Base-by-base conservation (phyloP, 2,888 invertebrate genomes). In the Drosophila multiciliata region DNA sequence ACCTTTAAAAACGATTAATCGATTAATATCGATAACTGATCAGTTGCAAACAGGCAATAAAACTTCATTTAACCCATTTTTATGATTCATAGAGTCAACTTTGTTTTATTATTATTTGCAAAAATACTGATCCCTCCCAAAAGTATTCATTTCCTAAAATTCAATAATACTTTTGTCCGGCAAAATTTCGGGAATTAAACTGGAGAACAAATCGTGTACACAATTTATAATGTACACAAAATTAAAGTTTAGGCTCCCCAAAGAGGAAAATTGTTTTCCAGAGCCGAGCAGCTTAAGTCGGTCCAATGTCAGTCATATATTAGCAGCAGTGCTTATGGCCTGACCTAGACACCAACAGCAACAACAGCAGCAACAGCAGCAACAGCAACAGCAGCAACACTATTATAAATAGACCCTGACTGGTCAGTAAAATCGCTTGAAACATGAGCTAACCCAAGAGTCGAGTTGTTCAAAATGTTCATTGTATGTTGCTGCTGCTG, bases 361-460 rank as follows among this genome's bases (percentile, higher is more conserved):
- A 38, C 23, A 48, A 20, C 9, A 26, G 0, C 42, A 33, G 1
- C 35, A 54, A 6, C 3, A 49, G 0, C 26, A 49, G 8, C 23
- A 32, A 2, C 42, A 42, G 6, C 35, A 35, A 2, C 53, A 54
- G 0, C 7, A 29, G 29, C 40, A 40, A 12, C 7, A 32, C 5
- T 29, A 29, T 12, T 26, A 55, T 33, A 17, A 29, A 29, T 64
- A 36, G 20, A 50, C 38, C 40, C 65, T 50, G 50, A 62, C 64
- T 65, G 77, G 77, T 77, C 78, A 71, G 54, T 36, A 60, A 73
- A 65, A 59, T 42, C 49, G 62, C 62, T 71, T 62, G 49, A 54
- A 70, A 58, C 71, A 71, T 58, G 45, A 62, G 42, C 50, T 38
- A 42, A 49, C 38, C 29, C 15, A 38, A 40, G 49, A 20, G 38